Base-by-base conservation (phyloP, 1,140 invertebrate species). In the Brachionus rotundiformis region DNA sequence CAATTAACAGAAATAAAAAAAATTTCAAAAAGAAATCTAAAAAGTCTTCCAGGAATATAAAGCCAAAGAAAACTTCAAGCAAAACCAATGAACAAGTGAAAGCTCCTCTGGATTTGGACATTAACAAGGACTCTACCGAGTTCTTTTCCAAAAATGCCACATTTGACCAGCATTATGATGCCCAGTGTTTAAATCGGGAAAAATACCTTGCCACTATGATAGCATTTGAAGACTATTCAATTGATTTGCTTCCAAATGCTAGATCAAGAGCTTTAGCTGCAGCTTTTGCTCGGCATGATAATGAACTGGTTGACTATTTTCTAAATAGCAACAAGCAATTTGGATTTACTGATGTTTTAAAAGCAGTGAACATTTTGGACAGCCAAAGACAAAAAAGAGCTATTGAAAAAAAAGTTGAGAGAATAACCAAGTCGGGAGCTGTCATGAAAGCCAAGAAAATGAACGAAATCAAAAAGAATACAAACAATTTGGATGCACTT, bases 311-410 rank as follows among this genome's bases (percentile, higher is more conserved):
- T 0, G 82, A 85, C 31, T 83, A 84, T 2, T 84, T 87, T 41
- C 82, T 88, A 6, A 19, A 83, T 13, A 82, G 85, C 27, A 81
- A 82, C 11, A 83, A 85, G 2, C 83, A 84, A 49, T 87, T 86
- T 85, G 85, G 85, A 39, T 77, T 87, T n/a, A 84, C 84, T 36
- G 87, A 87, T 79, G 85, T 87, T 1, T 73, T 87, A 23, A 87
- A 86, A 73, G 85, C 86, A 7, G 25, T 87, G 7, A 84, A 82
- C 10, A 83, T 88, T 49, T 84, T 88, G 13, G 87, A 88, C 77
- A 83, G 84, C 54, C 84, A 83, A 6, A 59, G 87, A 71, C 83
- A 85, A 81, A 83, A 84, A 7, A 49, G 84, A 27, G 84, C 84
- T 11, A 71, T 85, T 13, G 86, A 88, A 63, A 88, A 87, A 81